A percentile compares a stretch with the other conserved stretches of the same genome.
Evolutionary conservation across 2,113 vertebrate genomes (phyloP).

Genomic region (Calidris pugnax): DNA sequence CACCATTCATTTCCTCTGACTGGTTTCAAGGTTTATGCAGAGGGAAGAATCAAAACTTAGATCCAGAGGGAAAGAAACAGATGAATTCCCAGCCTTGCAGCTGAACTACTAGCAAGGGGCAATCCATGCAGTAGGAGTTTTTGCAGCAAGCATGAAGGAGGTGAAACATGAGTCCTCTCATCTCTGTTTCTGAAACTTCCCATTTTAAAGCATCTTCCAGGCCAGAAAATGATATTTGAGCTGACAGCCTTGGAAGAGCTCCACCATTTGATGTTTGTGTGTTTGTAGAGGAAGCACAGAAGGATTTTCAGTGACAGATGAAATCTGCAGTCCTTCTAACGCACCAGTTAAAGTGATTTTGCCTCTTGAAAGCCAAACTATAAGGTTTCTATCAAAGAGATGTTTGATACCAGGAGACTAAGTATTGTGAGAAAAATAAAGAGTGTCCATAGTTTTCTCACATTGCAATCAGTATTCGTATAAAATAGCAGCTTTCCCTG

Average conservation of each 20-base stretch:
- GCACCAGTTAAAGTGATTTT: slow-evolving; percentile 30
- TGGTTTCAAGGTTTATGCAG: neutral
- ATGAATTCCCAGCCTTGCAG: neutral
- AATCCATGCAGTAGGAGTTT: neutral
- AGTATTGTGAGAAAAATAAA: slow-evolving; percentile 13
- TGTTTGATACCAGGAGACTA: slow-evolving; percentile 22
- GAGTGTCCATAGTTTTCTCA: neutral
- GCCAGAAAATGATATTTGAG: slow-evolving; percentile 9
- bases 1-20: neutral
- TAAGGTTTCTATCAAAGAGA: slow-evolving; percentile 33
- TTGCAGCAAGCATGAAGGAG: neutral
- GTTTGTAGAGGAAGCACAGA: slow-evolving; percentile 47
- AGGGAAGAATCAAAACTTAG: neutral
- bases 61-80: neutral
- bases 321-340: slow-evolving; percentile 58
- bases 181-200: slow-evolving; percentile 8
- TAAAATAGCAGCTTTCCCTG: neutral
- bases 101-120: neutral
- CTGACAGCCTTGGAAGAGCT: slow-evolving; percentile 54
- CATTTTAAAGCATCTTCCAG: slow-evolving; percentile 19
- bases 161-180: neutral
- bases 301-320: slow-evolving; percentile 53
- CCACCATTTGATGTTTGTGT: slow-evolving; percentile 54
- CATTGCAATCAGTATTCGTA: neutral
- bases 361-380: slow-evolving; percentile 37